Conservation (phyloP, 2,113 vertebrate genomes). For the Platanista minor region DNA sequence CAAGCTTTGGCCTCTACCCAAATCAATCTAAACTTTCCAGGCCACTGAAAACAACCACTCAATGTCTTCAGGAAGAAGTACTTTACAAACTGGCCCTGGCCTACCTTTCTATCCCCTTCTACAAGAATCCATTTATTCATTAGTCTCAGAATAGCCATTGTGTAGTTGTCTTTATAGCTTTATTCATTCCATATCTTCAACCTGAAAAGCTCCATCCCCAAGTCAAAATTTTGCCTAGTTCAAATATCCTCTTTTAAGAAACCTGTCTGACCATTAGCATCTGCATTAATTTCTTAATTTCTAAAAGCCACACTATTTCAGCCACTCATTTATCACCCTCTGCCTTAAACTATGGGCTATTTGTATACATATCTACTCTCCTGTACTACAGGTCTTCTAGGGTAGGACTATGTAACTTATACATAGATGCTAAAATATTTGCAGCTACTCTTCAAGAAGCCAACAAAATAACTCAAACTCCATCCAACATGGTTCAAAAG, state of each 20-base stretch:
- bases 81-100: not conserved
- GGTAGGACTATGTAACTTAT: not conserved
- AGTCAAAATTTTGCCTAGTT: not conserved
- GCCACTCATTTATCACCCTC: not conserved
- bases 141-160: not conserved
- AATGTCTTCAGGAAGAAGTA: not conserved
- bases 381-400: not conserved
- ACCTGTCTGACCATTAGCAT: not conserved
- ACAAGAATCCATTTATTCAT: not conserved
- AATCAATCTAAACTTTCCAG: not conserved
- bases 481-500: not conserved
- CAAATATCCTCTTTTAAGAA: conserved; percentile 3
- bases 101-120: not conserved
- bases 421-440: not conserved
- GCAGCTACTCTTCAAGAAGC: conserved; percentile 25
- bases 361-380: not conserved
- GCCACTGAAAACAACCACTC: not conserved
- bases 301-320: not conserved
- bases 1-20: not conserved
- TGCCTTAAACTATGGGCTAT: not conserved
- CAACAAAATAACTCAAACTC: conserved; percentile 31
- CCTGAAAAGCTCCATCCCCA: not conserved
- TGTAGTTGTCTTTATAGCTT: not conserved
- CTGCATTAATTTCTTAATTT: not conserved
- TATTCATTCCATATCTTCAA: not conserved